Evolutionary conservation across 2,888 invertebrate species (phyloP), one percentile per base, ranked within the genome.

Genomic region (Clostera curtula): DNA sequence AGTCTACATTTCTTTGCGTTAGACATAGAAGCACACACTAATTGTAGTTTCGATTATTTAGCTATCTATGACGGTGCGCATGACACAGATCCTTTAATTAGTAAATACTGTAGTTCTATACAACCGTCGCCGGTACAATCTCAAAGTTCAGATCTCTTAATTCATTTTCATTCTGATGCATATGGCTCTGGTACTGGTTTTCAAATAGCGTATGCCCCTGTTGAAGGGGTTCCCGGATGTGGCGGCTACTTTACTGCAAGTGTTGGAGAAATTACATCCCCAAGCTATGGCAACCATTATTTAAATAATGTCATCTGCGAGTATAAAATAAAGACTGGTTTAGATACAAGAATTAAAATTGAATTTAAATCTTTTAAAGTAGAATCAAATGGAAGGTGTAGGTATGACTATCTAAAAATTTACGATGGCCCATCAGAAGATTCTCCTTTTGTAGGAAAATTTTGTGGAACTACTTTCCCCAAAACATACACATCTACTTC

Each of bases 201-300:
- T 58, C 93, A 95, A 69, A 87, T 97, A 36, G 87, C 92, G 12
- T 97, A 90, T 58, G 84, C 89, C 0, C 84, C 88, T 3, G 76
- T 89, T 6, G 89, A 90, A 85, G 92, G 90, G 2, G 62, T 90
- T 25, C 93, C 93, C 0, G 95, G 94, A 2, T 96, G 96, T 61
- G 95, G 95, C 1, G 95, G 95, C 0, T 69, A 87, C 15, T 89
- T 86, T 39, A 93, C 93, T 0, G 51, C 71, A 3, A 76, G 85
- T 3, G 69, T 62, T 31, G 95, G 92, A 1, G 85, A 86, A 45
- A 87, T 96, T 11, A 60, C 65, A 1, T 88, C 92, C 0, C 94
- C 94, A 0, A 76, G 77, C 9, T 66, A 68, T 23, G 74, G 85
- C 31, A 86, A 85, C 5, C 66, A 63, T 3, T 90, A 92, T 56